These are phyloP conservation scores for Microctonus hyperodae DNA, from an alignment of 2,888 invertebrate species.

Conservation along the genomic window DNA sequence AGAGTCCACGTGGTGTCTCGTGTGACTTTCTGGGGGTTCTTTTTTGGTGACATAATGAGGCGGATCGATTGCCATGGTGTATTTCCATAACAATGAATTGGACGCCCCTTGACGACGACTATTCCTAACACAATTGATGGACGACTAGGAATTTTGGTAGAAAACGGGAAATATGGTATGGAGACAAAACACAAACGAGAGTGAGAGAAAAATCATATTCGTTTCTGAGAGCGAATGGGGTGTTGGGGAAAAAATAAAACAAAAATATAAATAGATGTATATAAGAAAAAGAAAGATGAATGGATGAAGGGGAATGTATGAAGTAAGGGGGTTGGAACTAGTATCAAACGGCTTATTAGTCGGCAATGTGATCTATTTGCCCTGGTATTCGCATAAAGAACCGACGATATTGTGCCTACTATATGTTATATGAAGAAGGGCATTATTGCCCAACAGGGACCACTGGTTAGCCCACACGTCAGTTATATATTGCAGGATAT, in stretches of 20 bases:
- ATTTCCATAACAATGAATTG: constrained; percentile 61
- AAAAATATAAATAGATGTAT: constrained; percentile 9
- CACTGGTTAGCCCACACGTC: constrained; percentile 46
- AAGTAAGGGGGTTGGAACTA: constrained; percentile 42
- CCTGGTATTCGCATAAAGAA: constrained; percentile 59
- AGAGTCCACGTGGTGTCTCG: constrained; percentile 35
- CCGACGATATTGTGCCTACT: constrained; percentile 58
- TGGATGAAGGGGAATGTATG: constrained; percentile 29
- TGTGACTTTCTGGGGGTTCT: constrained; percentile 45
- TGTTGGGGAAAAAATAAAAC: constrained; percentile 34
- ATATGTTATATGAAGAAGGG: constrained; percentile 54
- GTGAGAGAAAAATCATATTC: constrained; percentile 34
- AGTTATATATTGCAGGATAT: constrained; percentile 8
- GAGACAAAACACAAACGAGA: constrained; percentile 25
- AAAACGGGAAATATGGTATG: constrained; percentile 52
- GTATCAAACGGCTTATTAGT: constrained; percentile 61
- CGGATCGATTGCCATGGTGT: constrained; percentile 56
- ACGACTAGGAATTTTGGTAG: constrained; percentile 56
- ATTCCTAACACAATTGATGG: constrained; percentile 57
- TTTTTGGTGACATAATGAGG: constrained; percentile 58
- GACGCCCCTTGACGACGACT: constrained; percentile 45
- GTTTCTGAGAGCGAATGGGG: constrained; percentile 11
- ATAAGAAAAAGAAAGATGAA: constrained; percentile 29
- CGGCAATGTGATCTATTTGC: constrained; percentile 63
- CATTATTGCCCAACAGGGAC: constrained; percentile 62